These are phyloP conservation scores for Myrmecobius fasciatus DNA, from an alignment of 2,113 vertebrate genomes.

Conservation along the genomic window DNA sequence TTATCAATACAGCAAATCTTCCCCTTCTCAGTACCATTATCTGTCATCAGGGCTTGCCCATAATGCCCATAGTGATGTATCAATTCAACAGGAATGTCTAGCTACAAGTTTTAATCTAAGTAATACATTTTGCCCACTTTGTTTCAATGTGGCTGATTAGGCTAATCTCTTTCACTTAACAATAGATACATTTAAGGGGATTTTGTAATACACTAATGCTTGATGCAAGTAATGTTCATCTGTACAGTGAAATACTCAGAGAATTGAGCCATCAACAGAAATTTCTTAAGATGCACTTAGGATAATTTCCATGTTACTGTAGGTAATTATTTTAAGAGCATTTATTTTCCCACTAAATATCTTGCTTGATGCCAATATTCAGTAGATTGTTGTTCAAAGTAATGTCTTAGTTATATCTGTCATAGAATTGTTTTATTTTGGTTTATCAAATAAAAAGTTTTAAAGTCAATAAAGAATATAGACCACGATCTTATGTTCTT, in stretches of 20 bases:
- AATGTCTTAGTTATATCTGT: not conserved
- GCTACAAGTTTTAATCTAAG: not conserved
- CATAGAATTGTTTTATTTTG: not conserved
- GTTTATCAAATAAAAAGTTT: not conserved
- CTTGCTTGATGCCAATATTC: not conserved
- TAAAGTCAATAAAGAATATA: not conserved
- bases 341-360: not conserved
- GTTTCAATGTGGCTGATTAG: not conserved
- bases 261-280: not conserved
- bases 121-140: not conserved
- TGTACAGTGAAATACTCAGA: not conserved
- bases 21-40: not conserved
- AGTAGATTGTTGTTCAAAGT: not conserved
- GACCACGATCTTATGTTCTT: not conserved
- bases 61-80: not conserved
- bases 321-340: not conserved
- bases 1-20: not conserved
- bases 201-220: not conserved
- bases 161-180: not conserved
- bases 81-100: not conserved
- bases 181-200: not conserved
- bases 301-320: not conserved
- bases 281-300: not conserved
- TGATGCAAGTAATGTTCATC: not conserved
- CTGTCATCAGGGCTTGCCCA: not conserved